Evolutionary conservation across 2,888 invertebrate species (phyloP).

Genomic region (Syrphus vitripennis): DNA sequence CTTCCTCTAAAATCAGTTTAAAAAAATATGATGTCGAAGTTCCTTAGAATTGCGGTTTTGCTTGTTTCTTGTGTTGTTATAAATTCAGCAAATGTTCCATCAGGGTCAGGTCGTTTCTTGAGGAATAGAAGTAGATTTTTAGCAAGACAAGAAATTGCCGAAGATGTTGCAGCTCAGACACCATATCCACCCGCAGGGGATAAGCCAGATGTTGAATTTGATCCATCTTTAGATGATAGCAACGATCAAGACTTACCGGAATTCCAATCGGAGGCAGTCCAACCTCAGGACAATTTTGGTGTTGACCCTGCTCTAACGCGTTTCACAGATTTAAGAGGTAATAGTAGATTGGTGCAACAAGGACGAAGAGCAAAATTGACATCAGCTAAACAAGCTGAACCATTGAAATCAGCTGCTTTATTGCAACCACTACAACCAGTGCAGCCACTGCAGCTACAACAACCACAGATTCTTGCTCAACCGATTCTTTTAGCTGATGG

Average conservation of each 20-base stretch:
- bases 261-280: constrained; percentile 21
- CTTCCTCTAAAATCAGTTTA: neutral
- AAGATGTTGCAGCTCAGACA: constrained; percentile 51
- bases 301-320: constrained; percentile 24
- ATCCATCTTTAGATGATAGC: constrained; percentile 75
- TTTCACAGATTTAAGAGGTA: constrained; percentile 22
- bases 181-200: constrained; percentile 78
- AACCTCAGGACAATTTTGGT: constrained; percentile 25
- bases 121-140: constrained; percentile 37
- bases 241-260: constrained; percentile 58
- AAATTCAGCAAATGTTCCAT: constrained; percentile 26
- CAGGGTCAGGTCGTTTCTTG: constrained; percentile 20
- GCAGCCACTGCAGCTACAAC: constrained; percentile 11
- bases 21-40: constrained; percentile 20
- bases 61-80: neutral
- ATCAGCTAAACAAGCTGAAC: neutral
- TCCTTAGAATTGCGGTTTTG: neutral
- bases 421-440: constrained; percentile 16
- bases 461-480: constrained; percentile 38
- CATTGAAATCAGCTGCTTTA: constrained; percentile 6
- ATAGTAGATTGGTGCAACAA: constrained; percentile 12
- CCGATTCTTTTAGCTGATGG: constrained; percentile 52
- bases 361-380: neutral
- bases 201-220: constrained; percentile 76
- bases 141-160: constrained; percentile 47